Base-by-base conservation (phyloP, 2,113 vertebrate genomes). In the Nothobranchius furzeri region DNA sequence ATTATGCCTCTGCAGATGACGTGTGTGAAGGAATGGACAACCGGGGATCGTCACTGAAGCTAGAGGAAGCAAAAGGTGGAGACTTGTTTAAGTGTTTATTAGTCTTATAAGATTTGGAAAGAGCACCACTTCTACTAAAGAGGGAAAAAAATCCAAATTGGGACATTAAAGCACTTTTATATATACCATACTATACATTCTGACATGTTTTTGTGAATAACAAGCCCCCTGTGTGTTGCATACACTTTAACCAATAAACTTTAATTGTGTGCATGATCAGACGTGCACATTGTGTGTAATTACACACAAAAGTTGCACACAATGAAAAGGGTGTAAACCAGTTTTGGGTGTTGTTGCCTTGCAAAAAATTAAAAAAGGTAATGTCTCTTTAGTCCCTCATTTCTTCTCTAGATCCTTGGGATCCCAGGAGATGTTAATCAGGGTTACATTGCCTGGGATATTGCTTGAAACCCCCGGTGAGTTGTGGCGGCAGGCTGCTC, bases 71-170 rank as follows among this genome's bases (percentile, higher is more conserved):
- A 54, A 25, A 50, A 46, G 59, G 48, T 50, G 7, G 11, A 51
- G 37, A 37, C 52, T 36, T 51, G 74, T 56, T 73, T 0, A 42
- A 70, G 40, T 56, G 58, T 61, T 68, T 66, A 76, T 47, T 50
- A 12, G 48, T 20, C 20, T 55, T 43, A 73, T 51, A 60, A 12
- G 37, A 49, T 30, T 58, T 10, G 13, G 11, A 42, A 42, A 13
- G 1, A 53, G 35, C 36, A 36, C 43, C 3, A 49, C 48, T 9
- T 5, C 24, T 42, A 5, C 6, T 15, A 42, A 5, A 54, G 17
- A 48, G 57, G 42, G 65, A 60, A 36, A 20, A 17, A n/a, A 3
- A 42, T 36, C 49, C 9, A 64, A 57, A 43, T 24, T 9, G 12
- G 25, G 51, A 40, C 12, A 25, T 24, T 54, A 40, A 52, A 54